Evolutionary conservation across 2,113 vertebrate species (phyloP).

Genomic region (human (Homo sapiens)): GRCh38 chr2:1377501-1378000

Average conservation of each 20-base stretch:
- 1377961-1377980: too few relatives aligned
- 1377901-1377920: too few relatives aligned
- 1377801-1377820: background rate
- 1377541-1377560: background rate
- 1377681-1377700: background rate
- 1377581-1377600: background rate
- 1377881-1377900: too few relatives aligned
- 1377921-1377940: too few relatives aligned
- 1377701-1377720: background rate
- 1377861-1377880: background rate
- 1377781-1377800: background rate
- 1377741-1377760: background rate
- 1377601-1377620: background rate
- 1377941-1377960: too few relatives aligned
- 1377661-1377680: background rate
- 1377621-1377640: background rate
- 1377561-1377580: background rate
- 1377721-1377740: background rate
- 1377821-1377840: background rate
- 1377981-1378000: too few relatives aligned
- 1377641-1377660: background rate
- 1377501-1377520: background rate
- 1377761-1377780: background rate
- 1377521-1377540: background rate
- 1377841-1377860: background rate